Conservation (phyloP, 2,888 invertebrate genomes). For the Chelonus formosanus region DNA sequence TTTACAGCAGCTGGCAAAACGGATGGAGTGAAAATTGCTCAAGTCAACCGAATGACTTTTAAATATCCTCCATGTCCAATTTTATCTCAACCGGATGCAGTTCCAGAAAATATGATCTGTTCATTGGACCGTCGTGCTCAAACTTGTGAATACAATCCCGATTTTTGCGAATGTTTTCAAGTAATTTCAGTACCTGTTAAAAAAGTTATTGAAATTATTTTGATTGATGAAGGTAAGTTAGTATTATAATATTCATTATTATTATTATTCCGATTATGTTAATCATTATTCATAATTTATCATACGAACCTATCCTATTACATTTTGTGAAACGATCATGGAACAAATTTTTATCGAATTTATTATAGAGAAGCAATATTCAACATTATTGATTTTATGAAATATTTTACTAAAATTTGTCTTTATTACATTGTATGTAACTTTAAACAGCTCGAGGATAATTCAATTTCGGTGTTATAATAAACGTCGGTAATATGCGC, state of each 20-base stretch:
- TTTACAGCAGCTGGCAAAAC: constrained; percentile 38
- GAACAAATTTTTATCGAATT: too few relatives aligned
- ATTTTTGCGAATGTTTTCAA: constrained; percentile 70
- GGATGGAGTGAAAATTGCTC: constrained; percentile 56
- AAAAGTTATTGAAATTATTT: constrained; percentile 69
- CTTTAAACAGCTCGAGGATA: too few relatives aligned
- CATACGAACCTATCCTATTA: not conserved
- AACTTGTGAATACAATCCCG: constrained; percentile 42
- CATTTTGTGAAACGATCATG: too few relatives aligned
- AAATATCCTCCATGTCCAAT: constrained; percentile 70
- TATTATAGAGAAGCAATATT: too few relatives aligned
- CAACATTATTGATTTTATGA: too few relatives aligned
- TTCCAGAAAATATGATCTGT: constrained; percentile 45
- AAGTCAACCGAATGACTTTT: constrained; percentile 72
- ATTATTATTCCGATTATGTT: too few relatives aligned
- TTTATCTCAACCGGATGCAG: constrained; percentile 67
- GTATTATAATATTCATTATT: too few relatives aligned
- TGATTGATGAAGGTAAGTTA: constrained; percentile 71
- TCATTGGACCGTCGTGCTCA: constrained; percentile 56
- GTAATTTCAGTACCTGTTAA: constrained; percentile 66
- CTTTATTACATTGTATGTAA: too few relatives aligned
- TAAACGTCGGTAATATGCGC: too few relatives aligned
- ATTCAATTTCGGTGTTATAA: too few relatives aligned
- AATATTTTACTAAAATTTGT: too few relatives aligned
- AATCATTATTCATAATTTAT: not conserved